These are phyloP conservation scores for Quiscalus mexicanus DNA, from an alignment of 2,113 vertebrate genomes.

Conservation along the genomic window DNA sequence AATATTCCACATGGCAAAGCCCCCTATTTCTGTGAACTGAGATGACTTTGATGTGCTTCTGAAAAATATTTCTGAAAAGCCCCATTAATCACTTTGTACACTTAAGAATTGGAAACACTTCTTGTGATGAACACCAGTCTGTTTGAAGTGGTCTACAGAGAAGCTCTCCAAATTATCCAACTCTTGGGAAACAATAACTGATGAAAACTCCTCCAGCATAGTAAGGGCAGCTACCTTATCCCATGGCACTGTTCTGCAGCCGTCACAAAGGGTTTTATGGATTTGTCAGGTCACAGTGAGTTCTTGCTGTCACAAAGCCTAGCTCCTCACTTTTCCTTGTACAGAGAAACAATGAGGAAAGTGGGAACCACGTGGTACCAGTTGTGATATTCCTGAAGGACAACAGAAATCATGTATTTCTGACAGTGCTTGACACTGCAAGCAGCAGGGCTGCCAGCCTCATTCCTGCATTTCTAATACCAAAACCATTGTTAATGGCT, in stretches of 20 bases:
- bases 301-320: neutral
- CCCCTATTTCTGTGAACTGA: neutral
- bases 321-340: neutral
- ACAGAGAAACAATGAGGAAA: neutral
- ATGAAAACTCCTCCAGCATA: neutral
- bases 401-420: neutral
- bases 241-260: neutral
- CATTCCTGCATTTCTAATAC: neutral
- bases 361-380: neutral
- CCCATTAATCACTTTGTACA: neutral
- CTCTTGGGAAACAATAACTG: neutral
- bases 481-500: neutral
- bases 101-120: neutral
- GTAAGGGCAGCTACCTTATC: neutral
- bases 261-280: neutral
- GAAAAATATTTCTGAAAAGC: neutral
- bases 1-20: neutral
- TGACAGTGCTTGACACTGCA: neutral
- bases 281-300: neutral
- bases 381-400: neutral
- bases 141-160: neutral
- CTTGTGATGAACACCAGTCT: neutral
- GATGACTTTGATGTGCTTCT: neutral
- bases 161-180: neutral
- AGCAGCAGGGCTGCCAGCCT: neutral